Evolutionary conservation across 2,113 vertebrate genomes (phyloP), one percentile per base, ranked within the genome.

Genomic region (Ranitomeya imitator): DNA sequence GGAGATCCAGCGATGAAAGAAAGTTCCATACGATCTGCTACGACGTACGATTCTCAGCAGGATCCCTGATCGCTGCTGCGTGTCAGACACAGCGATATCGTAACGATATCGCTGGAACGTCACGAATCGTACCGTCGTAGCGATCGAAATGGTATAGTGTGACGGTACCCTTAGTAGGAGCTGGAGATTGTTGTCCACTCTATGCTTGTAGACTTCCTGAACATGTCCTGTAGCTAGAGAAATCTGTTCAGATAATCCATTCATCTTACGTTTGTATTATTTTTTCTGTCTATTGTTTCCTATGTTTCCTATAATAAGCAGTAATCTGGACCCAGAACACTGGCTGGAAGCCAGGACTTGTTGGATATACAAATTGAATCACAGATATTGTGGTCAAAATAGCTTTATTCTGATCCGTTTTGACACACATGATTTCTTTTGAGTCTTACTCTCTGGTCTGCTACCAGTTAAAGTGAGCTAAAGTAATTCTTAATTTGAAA

Each of bases 191-290:
- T 79, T 51, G 52, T 14, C 76, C 45, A 69, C 61, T 69, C 63
- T 23, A 57, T 86, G 76, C 45, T 57, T 67, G 37, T 83, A 67
- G 69, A 83, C 81, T 69, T 83, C 81, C 81, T 83, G 54, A 54
- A 23, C 19, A 52, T 67, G 61, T 52, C 18, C 2, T 19, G n/a
- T 37, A 69, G 13, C 54, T 54, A 45, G n/a, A 83, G 37, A 7
- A 63, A 65, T 81, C 21, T 67, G 10, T 15, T 82, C 37, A 4
- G 19, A 7, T 21, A 65, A 52, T 31, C n/a, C 52, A 83, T 9
- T 69, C 51, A 23, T 69, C 37, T 55, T 84, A 52, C 55, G 19
- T 69, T 84, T 71, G 45, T 55, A 15, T 84, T 67, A 15, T 9
- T 81, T 81, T 8, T 79, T 31, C 26, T 71, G 82, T 23, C 54